Conservation (phyloP, 2,797 vertebrate species). For the Smutsia temminckii region DNA sequence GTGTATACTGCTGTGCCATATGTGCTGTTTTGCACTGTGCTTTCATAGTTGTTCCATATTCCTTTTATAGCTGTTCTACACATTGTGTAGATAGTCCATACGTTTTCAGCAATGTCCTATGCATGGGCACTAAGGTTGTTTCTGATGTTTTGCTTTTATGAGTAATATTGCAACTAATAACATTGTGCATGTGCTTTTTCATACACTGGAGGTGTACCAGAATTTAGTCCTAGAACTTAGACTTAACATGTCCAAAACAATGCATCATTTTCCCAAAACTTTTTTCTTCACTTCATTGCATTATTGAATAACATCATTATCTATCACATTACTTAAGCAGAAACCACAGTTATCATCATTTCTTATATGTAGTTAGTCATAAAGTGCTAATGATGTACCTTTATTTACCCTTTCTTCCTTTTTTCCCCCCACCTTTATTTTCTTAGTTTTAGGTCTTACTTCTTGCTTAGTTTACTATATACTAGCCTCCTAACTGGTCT, state of each 20-base stretch:
- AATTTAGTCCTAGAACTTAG: background rate
- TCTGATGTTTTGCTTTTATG: background rate
- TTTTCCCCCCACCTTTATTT: background rate
- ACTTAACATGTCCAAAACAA: constrained; percentile 1
- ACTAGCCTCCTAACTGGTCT: background rate
- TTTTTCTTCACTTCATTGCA: background rate
- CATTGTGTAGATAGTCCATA: background rate
- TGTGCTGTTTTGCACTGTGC: background rate
- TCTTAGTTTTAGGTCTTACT: constrained; percentile 8
- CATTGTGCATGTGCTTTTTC: constrained; percentile 7
- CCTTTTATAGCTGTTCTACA: constrained; percentile 8
- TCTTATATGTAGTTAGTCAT: background rate
- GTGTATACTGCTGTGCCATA: background rate
- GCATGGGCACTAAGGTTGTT: background rate
- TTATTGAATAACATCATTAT: background rate
- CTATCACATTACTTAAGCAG: constrained; percentile 25
- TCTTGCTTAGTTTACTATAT: constrained; percentile 26
- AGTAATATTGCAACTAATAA: constrained; percentile 5
- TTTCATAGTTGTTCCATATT: constrained; percentile 12
- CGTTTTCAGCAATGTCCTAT: background rate
- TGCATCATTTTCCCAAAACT: constrained; percentile 9
- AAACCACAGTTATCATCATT: constrained; percentile 33
- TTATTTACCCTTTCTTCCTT: background rate
- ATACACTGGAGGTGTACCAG: background rate
- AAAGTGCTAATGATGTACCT: background rate